Evolutionary conservation across 2,113 vertebrate species (phyloP).

Genomic region (Cebus imitator): DNA sequence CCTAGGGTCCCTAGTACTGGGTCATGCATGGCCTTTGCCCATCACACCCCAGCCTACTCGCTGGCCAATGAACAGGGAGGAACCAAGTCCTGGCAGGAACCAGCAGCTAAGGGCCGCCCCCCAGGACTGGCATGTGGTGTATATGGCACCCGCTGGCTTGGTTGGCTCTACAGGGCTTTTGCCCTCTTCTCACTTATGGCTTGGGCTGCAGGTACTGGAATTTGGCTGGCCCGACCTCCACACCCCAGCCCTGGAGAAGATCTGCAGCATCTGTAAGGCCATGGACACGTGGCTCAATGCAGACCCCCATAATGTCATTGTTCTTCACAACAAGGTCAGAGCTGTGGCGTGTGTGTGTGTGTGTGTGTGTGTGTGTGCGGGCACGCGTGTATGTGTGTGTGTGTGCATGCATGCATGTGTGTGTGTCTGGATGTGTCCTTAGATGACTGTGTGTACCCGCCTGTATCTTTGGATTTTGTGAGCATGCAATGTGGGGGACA

Average conservation of each 20-base stretch:
- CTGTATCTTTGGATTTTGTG: background rate
- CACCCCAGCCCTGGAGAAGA: constrained; percentile 96
- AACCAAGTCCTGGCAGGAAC: background rate
- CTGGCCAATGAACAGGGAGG: background rate
- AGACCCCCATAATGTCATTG: constrained; percentile 92
- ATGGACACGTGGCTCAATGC: constrained; percentile 98
- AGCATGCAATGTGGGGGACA: background rate
- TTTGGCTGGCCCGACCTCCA: constrained; percentile 98
- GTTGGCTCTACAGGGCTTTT: background rate
- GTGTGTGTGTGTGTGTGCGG: too few species aligned
- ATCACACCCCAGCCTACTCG: background rate
- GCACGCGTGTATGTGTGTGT: too few species aligned
- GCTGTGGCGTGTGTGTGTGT: background rate
- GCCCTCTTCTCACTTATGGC: background rate
- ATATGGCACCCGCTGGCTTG: fast-evolving
- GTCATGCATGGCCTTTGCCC: background rate
- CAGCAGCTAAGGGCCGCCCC: background rate
- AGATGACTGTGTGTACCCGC: background rate
- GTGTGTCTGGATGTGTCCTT: background rate
- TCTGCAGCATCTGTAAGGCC: constrained; percentile 99
- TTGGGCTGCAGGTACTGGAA: constrained; percentile 90
- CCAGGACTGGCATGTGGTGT: fast-evolving
- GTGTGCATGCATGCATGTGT: fast-evolving
- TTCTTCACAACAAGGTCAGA: constrained; percentile 97
- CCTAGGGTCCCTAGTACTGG: background rate